Percentiles rank a stretch among this genome's conserved stretches.
Conservation (phyloP, 2,797 vertebrate genomes). For the Ara ararauna region DNA sequence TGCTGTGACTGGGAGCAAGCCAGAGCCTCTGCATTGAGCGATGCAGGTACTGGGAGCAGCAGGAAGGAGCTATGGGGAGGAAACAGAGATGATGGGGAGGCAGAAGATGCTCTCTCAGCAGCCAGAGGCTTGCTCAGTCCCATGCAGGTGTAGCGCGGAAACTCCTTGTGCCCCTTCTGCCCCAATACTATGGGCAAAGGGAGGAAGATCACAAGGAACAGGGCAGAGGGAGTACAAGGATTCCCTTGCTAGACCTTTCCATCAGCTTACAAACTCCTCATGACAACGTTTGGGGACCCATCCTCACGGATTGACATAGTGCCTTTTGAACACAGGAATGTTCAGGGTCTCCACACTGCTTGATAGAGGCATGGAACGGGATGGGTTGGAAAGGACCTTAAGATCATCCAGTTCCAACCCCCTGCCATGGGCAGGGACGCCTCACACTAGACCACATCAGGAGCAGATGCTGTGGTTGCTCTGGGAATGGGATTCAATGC, state of each 20-base stretch:
- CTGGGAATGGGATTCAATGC: background rate
- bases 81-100: background rate
- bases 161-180: background rate
- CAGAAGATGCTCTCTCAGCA: background rate
- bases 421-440: background rate
- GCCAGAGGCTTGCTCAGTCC: background rate
- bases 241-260: background rate
- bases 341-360: background rate
- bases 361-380: background rate
- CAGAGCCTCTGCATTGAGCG: background rate
- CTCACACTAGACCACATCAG: background rate
- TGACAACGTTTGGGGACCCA: background rate
- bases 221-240: background rate
- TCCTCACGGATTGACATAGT: background rate
- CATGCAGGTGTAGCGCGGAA: background rate
- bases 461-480: slow-evolving; percentile 50
- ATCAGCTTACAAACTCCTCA: background rate
- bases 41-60: background rate
- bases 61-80: background rate
- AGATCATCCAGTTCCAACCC: background rate
- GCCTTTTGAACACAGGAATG: background rate
- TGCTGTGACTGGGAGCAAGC: background rate
- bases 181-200: background rate
- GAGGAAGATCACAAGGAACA: background rate
- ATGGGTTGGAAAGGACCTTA: background rate